Base-by-base conservation (phyloP, 1,140 invertebrate species). In the Camponotus vicinus region DNA sequence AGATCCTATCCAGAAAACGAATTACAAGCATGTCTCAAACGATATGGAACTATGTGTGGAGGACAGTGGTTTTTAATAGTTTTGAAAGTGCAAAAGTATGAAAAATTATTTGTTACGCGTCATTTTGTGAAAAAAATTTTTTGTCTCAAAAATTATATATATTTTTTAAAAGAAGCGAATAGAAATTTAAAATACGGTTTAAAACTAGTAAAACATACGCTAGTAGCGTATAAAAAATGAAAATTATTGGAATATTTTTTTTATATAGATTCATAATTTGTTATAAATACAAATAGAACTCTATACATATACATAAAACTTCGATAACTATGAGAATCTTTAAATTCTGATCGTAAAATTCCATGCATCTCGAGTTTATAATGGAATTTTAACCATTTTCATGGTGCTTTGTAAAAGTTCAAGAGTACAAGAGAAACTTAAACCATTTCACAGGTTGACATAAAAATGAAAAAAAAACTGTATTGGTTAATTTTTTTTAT, bases 391-490 rank as follows among this genome's bases (percentile, higher is more conserved):
- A 42, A 67, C 11, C 66, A 71, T 37, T 61, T 82, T 82, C 52
- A 82, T 8, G 27, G 18, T 21, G 71, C 79, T 82, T 71, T 73
- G 52, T 70, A 59, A 82, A 82, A 82, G 34, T 82, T 82, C 18
- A 37, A 0, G 5, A 70, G 37, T 42, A 59, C 9, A 73, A 52
- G 13, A 42, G 37, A 82, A 61, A 82, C 79, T 82, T 73, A 6
- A 15, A 2, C 7, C 11, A 13, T 73, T 82, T 82, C n/a, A 55
- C 40, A 42, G 71, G 67, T 61, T 64, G 11, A 73, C 67, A 40
- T 82, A 18, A 6, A 82, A 82, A 82, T 73, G 21, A 32, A 73
- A 52, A 71, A 37, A 82, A 1, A 52, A 18, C 32, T 15, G 21
- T n/a, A 27, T 6, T 27, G 21, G 55, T 61, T 82, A 59, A 59